phyloP scores from a whole-genome alignment of 2,797 vertebrate genomes.

The Hydrolagus colliei region DNA sequence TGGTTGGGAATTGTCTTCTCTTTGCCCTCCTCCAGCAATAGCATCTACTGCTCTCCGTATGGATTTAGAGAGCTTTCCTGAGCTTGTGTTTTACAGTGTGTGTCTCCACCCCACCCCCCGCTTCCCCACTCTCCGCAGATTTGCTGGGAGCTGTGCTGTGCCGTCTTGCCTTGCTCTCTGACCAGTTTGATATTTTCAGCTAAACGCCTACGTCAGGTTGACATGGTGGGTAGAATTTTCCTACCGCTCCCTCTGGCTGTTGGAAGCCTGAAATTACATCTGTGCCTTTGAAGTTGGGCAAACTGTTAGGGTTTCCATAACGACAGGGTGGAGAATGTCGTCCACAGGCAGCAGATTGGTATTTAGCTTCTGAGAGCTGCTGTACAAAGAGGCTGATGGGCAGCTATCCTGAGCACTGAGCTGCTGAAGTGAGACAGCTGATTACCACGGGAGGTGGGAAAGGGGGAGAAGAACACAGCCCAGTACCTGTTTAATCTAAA shows the following conservation, averaged over 20 bases:
- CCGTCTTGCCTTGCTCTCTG: constrained; percentile 52
- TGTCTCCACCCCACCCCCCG: neutral
- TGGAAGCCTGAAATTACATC: constrained; percentile 92
- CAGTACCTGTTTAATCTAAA: neutral
- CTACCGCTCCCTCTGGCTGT: constrained; percentile 90
- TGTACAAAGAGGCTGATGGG: neutral
- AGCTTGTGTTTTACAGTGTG: neutral
- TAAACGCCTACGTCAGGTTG: constrained; percentile 64
- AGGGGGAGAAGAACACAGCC: neutral
- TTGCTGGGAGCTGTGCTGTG: neutral
- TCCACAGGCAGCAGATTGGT: constrained; percentile 58
- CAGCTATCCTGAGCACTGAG: neutral
- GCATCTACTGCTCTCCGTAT: neutral
- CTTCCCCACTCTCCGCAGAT: constrained; percentile 34
- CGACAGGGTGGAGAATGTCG: constrained; percentile 68
- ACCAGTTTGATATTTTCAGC: constrained; percentile 67
- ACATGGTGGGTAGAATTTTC: constrained; percentile 54
- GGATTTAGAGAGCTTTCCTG: neutral
- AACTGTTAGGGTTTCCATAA: constrained; percentile 79
- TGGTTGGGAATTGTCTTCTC: neutral
- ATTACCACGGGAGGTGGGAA: neutral
- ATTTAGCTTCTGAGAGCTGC: constrained; percentile 50
- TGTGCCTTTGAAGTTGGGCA: constrained; percentile 83
- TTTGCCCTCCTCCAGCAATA: neutral
- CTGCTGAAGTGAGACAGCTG: neutral